A percentile compares a stretch with the other conserved stretches of the same genome.
Conservation (phyloP, 2,888 invertebrate genomes). For the Drosophila kuntzei region DNA sequence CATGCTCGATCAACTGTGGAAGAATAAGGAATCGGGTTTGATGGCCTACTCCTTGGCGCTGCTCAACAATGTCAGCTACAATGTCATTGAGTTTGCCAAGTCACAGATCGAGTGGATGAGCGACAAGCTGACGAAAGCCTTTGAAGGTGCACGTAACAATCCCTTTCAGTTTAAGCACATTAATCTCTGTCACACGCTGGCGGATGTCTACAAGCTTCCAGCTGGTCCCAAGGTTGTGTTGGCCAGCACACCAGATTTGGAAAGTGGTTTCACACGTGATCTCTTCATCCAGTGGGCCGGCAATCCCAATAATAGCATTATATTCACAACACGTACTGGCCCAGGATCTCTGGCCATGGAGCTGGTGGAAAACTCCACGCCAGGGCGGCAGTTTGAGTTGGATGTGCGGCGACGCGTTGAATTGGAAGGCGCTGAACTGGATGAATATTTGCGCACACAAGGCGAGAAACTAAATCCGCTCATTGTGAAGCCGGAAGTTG, state of each 20-base stretch:
- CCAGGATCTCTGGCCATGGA: conserved; percentile 93
- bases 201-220: conserved; percentile 93
- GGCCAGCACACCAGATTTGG: conserved; percentile 97
- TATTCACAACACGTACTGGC: conserved; percentile 94
- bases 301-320: conserved; percentile 96
- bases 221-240: conserved; percentile 96
- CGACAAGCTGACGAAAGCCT: conserved; percentile 97
- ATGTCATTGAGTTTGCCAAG: conserved; percentile 99
- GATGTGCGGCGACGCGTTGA: conserved; percentile 90
- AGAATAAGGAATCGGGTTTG: conserved; percentile 97
- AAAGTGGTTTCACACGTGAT: conserved; percentile 97
- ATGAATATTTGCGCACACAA: conserved; percentile 90
- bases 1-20: conserved; percentile 97
- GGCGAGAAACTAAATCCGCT: conserved; percentile 86
- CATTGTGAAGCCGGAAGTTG: conserved; percentile 87
- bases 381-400: conserved; percentile 89
- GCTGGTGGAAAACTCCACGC: conserved; percentile 91
- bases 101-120: conserved; percentile 99
- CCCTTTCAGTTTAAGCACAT: conserved; percentile 98
- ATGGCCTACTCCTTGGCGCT: conserved; percentile 97
- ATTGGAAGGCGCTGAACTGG: conserved; percentile 91
- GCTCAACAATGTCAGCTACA: conserved; percentile 98
- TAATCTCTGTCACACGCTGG: conserved; percentile 96
- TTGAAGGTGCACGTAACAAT: conserved; percentile 96
- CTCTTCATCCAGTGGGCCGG: conserved; percentile 97